Percentiles rank a stretch among this genome's conserved stretches.
These are phyloP conservation scores for Sinocyclocheilus anophthalmus DNA, from an alignment of 2,113 vertebrate genomes.

Conservation along the genomic window DNA sequence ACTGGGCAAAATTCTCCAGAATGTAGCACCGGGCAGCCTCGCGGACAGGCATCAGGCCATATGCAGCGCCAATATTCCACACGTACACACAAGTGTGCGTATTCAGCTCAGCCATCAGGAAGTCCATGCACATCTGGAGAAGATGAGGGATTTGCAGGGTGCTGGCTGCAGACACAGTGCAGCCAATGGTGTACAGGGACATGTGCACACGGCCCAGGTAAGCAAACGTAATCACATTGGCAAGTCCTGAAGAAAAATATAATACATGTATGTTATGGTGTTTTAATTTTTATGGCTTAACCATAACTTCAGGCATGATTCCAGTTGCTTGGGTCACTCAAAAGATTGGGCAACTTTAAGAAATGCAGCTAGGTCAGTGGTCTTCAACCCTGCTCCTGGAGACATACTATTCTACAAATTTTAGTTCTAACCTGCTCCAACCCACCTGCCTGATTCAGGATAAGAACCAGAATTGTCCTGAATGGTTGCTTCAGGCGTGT, in stretches of 20 bases:
- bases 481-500: not conserved
- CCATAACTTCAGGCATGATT: not conserved
- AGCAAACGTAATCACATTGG: conserved; percentile 80
- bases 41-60: conserved; percentile 73
- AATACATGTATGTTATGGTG: not conserved
- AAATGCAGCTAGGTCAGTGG: not conserved
- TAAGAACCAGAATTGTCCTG: not conserved
- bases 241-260: conserved; percentile 69
- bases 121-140: conserved; percentile 82
- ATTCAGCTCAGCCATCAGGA: conserved; percentile 80
- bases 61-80: conserved; percentile 81
- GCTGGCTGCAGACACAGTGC: conserved; percentile 78
- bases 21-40: conserved; percentile 76
- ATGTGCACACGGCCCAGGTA: conserved; percentile 84
- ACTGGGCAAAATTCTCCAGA: conserved; percentile 81
- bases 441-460: not conserved
- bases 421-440: not conserved
- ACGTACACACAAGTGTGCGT: conserved; percentile 83
- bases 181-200: conserved; percentile 85
- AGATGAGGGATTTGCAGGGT: conserved; percentile 79
- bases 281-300: not conserved
- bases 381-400: not conserved
- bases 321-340: not conserved
- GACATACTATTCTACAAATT: not conserved
- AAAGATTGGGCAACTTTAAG: not conserved